These are phyloP conservation scores for Meandrina meandrites DNA, from an alignment of 92 coral and sea anemone species.

Conservation along the genomic window DNA sequence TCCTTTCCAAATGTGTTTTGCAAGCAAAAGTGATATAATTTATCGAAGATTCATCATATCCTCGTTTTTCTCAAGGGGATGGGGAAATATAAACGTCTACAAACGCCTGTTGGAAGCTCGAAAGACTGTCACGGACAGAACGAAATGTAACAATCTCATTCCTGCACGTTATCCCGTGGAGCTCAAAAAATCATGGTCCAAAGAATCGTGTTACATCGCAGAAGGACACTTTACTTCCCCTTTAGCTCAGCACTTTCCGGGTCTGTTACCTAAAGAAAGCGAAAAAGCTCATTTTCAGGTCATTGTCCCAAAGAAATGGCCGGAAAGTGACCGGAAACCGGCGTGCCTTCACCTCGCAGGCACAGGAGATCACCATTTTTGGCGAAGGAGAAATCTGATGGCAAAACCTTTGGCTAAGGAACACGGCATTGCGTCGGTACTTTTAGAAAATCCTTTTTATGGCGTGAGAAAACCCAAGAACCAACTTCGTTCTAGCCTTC, in stretches of 20 bases:
- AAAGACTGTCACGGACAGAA: slow-evolving; percentile 55
- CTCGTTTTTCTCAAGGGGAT: slow-evolving; percentile 88
- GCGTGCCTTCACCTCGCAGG: slow-evolving; percentile 93
- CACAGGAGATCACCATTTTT: slow-evolving; percentile 93
- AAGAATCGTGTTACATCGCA: slow-evolving; percentile 79
- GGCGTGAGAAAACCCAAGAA: slow-evolving; percentile 90
- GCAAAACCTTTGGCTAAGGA: slow-evolving; percentile 91
- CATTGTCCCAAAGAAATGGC: slow-evolving; percentile 78
- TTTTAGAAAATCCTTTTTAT: slow-evolving; percentile 90
- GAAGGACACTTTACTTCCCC: slow-evolving; percentile 96
- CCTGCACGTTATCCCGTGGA: slow-evolving; percentile 67
- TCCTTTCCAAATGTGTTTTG: slow-evolving; percentile 48
- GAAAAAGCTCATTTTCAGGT: slow-evolving; percentile 90
- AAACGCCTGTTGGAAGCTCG: slow-evolving; percentile 75
- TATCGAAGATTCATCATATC: slow-evolving; percentile 85
- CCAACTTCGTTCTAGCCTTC: slow-evolving; percentile 87
- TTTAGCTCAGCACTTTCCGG: slow-evolving; percentile 79
- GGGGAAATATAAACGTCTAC: slow-evolving; percentile 82
- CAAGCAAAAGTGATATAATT: slow-evolving; percentile 83
- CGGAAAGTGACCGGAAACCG: slow-evolving; percentile 67
- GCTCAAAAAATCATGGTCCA: slow-evolving; percentile 76
- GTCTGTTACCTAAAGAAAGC: slow-evolving; percentile 89
- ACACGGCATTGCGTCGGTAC: slow-evolving; percentile 81
- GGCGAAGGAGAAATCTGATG: slow-evolving; percentile 94
- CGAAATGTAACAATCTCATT: slow-evolving; percentile 58